phyloP scores from a whole-genome alignment of 1,140 invertebrate species.

The Papilio aristodemus region DNA sequence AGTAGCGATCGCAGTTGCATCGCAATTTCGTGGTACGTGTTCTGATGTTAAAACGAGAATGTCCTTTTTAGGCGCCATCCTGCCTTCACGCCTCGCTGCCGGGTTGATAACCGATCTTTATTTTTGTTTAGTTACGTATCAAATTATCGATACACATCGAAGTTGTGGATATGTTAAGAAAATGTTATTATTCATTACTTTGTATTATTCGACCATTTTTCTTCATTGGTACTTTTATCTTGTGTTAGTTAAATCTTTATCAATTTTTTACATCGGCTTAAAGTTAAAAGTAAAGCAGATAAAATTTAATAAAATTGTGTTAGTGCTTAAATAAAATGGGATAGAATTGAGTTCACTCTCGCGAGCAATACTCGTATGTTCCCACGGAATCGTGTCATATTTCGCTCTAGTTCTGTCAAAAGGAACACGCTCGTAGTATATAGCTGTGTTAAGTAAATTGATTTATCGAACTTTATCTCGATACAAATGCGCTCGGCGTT shows the following conservation, averaged over 20 bases:
- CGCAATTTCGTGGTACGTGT: conserved; percentile 15
- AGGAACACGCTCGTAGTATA: conserved; percentile 6
- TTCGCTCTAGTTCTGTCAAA: conserved; percentile 14
- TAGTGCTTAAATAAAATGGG: neutral
- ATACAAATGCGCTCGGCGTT: neutral
- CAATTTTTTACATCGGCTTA: no score
- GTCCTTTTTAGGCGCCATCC: neutral
- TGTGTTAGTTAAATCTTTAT: no score
- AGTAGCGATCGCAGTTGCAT: neutral
- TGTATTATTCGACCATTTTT: no score
- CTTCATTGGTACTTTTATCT: no score
- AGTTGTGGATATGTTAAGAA: neutral
- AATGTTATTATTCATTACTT: no score
- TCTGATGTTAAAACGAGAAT: conserved; percentile 7
- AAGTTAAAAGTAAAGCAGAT: no score
- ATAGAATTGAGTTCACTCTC: neutral
- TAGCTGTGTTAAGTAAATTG: conserved; percentile 6
- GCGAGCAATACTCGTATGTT: conserved; percentile 10
- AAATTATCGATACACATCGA: neutral
- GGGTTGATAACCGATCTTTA: conserved; percentile 14
- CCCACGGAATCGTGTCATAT: conserved; percentile 28
- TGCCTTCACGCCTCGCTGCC: neutral
- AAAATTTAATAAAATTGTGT: neutral
- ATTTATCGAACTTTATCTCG: conserved; percentile 23
- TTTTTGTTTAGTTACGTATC: neutral